Evolutionary conservation across 2,797 vertebrate species (phyloP).

Genomic region (Crenichthys baileyi): DNA sequence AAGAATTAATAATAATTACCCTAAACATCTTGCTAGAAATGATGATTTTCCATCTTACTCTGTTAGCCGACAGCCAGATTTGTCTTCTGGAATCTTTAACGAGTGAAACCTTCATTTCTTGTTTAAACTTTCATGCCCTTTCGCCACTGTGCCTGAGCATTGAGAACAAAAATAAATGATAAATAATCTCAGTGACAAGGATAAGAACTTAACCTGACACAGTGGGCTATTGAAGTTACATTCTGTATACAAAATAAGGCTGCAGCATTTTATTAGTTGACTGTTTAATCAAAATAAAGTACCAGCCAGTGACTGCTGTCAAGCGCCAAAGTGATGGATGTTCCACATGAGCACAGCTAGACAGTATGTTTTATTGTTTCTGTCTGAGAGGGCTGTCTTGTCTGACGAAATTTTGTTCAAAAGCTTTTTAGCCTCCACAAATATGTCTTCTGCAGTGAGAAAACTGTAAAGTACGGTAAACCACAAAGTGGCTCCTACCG

Average conservation of each 20-base stretch:
- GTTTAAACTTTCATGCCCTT: slow-evolving; percentile 13
- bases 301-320: slow-evolving; percentile 46
- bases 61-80: neutral
- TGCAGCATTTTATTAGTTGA: slow-evolving; percentile 41
- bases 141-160: slow-evolving; percentile 20
- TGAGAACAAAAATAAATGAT: slow-evolving; percentile 23
- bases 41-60: neutral
- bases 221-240: slow-evolving; percentile 23
- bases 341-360: slow-evolving; percentile 53
- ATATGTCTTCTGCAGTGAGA: slow-evolving; percentile 8
- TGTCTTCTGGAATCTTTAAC: slow-evolving; percentile 13
- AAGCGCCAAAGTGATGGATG: slow-evolving; percentile 53
- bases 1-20: too few relatives aligned
- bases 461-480: neutral
- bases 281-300: slow-evolving; percentile 59
- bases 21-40: neutral
- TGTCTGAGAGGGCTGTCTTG: slow-evolving; percentile 33
- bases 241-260: slow-evolving; percentile 41
- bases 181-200: slow-evolving; percentile 33
- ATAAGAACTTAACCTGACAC: slow-evolving; percentile 38
- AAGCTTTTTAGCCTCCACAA: slow-evolving; percentile 18
- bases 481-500: neutral
- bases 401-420: slow-evolving; percentile 43
- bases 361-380: slow-evolving; percentile 54
- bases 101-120: neutral